phyloP scores from a whole-genome alignment of 64 coral and sea anemone species.

The Montipora efflorescens region DNA sequence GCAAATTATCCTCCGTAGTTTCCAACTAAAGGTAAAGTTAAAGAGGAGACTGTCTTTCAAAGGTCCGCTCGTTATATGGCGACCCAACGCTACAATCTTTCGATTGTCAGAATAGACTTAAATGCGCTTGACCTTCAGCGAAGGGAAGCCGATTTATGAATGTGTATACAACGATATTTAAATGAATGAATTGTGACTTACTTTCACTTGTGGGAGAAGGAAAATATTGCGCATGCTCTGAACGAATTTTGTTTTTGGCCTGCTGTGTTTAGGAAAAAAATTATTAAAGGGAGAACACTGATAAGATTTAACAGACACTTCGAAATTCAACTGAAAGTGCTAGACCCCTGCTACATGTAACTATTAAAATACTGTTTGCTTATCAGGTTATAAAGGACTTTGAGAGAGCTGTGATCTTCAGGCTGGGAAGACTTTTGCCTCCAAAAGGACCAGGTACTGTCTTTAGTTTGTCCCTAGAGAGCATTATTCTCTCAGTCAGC shows the following conservation, averaged over 20 bases:
- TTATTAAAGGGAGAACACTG: too few relatives aligned
- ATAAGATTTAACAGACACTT: too few relatives aligned
- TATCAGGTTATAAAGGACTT: slow-evolving; percentile 88
- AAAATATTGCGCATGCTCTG: background rate
- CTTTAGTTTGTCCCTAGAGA: too few relatives aligned
- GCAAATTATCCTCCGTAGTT: too few relatives aligned
- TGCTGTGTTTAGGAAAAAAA: too few relatives aligned
- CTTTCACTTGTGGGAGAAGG: slow-evolving; percentile 21
- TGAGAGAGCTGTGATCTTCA: slow-evolving; percentile 93
- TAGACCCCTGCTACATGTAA: too few relatives aligned
- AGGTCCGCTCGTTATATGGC: slow-evolving; percentile 83
- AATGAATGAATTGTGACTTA: background rate
- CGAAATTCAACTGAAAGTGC: too few relatives aligned
- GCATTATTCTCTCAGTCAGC: too few relatives aligned
- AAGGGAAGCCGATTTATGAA: slow-evolving; percentile 55
- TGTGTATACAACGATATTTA: background rate
- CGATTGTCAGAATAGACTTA: slow-evolving; percentile 93
- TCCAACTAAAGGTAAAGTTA: background rate
- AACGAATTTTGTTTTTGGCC: background rate
- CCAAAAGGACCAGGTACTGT: slow-evolving; percentile 89
- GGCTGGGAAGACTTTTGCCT: slow-evolving; percentile 84
- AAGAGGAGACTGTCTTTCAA: slow-evolving; percentile 90
- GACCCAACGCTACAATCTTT: slow-evolving; percentile 83
- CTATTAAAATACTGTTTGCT: background rate
- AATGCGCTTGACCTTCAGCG: slow-evolving; percentile 99